Evolutionary conservation across 1,140 invertebrate genomes (phyloP).

Genomic region (Oedothorax gibbosus): DNA sequence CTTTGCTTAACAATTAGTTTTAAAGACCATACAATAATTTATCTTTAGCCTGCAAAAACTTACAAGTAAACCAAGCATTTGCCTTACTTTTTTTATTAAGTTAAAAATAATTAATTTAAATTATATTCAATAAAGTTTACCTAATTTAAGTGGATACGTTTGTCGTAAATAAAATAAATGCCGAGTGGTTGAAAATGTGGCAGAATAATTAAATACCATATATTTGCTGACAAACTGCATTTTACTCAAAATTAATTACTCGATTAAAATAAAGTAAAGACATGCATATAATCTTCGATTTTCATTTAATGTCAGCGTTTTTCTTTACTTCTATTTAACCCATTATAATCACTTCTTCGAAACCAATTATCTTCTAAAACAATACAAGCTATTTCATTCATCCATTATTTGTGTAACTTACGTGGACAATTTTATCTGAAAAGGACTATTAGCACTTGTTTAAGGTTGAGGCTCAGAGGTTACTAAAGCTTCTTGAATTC

Average conservation of each 20-base stretch:
- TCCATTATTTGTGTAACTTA: background rate
- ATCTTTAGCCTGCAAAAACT: too few species aligned
- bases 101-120: too few species aligned
- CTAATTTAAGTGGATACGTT: too few species aligned
- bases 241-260: conserved; percentile 10
- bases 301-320: background rate
- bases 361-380: background rate
- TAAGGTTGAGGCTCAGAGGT: too few species aligned
- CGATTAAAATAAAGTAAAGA: background rate
- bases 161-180: background rate
- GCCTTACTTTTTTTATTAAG: too few species aligned
- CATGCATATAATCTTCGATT: background rate
- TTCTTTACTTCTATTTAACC: background rate
- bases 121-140: too few species aligned
- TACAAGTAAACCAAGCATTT: too few species aligned
- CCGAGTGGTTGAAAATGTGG: background rate
- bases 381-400: background rate
- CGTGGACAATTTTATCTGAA: too few species aligned
- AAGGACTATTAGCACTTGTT: too few species aligned
- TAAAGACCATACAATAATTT: too few species aligned
- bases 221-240: background rate
- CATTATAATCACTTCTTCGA: background rate
- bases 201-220: conserved; percentile 1
- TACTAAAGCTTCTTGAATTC: too few species aligned
- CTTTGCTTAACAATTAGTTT: too few species aligned